Evolutionary conservation across 2,113 vertebrate genomes (phyloP).

Genomic region (Eudyptes chrysolophus): DNA sequence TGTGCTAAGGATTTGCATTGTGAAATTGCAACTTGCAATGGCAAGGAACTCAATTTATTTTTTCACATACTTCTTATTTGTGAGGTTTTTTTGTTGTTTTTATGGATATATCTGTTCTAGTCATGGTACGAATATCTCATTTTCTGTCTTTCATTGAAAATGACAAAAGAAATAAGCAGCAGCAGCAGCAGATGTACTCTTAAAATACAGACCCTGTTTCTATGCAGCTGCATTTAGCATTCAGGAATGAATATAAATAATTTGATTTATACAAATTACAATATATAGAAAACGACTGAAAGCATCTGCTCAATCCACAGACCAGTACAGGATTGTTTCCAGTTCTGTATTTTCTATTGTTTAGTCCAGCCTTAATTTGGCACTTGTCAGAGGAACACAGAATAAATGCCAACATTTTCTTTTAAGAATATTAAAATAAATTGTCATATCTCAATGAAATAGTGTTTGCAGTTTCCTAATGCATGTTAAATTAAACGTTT

Average conservation of each 20-base stretch:
- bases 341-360: slow-evolving; percentile 28
- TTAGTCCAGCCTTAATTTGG: slow-evolving; percentile 23
- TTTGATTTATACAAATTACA: neutral
- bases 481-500: neutral
- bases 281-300: slow-evolving; percentile 30
- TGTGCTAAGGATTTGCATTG: neutral
- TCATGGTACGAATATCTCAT: slow-evolving; percentile 29
- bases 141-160: slow-evolving; percentile 43
- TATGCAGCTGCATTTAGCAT: slow-evolving; percentile 46
- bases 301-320: slow-evolving; percentile 44
- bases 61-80: neutral
- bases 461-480: neutral
- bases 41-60: slow-evolving; percentile 45
- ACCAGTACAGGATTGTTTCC: neutral
- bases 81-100: neutral
- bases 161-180: slow-evolving; percentile 48
- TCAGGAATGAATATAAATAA: slow-evolving; percentile 37
- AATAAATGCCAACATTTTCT: slow-evolving; percentile 1
- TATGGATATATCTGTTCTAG: neutral
- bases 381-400: neutral
- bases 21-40: slow-evolving; percentile 16
- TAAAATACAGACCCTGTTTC: slow-evolving; percentile 50
- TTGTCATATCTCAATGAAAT: neutral
- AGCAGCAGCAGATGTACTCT: slow-evolving; percentile 44
- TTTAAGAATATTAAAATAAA: slow-evolving; percentile 4